A percentile compares a stretch with the other conserved stretches of the same genome.
Conservation (phyloP, 2,797 vertebrate species). For the Pelodytes ibericus region DNA sequence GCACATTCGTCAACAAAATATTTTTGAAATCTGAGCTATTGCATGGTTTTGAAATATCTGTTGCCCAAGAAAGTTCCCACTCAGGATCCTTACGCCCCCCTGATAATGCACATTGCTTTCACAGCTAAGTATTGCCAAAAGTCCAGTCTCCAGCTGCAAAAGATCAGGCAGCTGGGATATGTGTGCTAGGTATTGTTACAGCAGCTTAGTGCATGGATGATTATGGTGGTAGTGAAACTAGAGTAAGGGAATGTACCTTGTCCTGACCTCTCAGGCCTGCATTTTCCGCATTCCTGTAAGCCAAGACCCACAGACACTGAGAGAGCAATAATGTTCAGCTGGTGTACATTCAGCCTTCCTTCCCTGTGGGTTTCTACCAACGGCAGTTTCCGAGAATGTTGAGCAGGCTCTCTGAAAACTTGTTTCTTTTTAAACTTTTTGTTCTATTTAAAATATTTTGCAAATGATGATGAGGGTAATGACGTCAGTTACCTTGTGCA, state of each 20-base stretch:
- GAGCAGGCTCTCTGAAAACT: neutral
- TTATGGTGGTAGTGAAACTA: slow-evolving; percentile 24
- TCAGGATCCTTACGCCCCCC: neutral
- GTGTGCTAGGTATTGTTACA: neutral
- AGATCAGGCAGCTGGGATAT: slow-evolving; percentile 13
- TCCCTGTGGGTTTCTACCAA: slow-evolving; percentile 17
- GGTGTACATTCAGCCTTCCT: slow-evolving; percentile 5
- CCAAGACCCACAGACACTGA: neutral
- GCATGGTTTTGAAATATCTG: neutral
- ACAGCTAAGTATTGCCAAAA: neutral
- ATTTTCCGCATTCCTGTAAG: slow-evolving; percentile 38
- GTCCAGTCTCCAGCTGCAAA: neutral
- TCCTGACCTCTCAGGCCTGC: slow-evolving; percentile 34
- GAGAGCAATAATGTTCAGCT: neutral
- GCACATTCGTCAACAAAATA: no score
- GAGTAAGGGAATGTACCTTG: slow-evolving; percentile 36
- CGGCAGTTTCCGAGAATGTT: slow-evolving; percentile 21
- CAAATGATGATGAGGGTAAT: neutral
- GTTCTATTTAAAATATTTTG: neutral
- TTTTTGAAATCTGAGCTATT: neutral
- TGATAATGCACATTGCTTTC: neutral
- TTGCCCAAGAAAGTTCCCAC: neutral
- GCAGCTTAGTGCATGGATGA: neutral
- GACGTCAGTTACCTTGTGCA: neutral
- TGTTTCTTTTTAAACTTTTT: neutral